A percentile compares a stretch with the other conserved stretches of the same genome.
Evolutionary conservation across 1,140 invertebrate species (phyloP).

Genomic region (Zaprionus camerounensis): DNA sequence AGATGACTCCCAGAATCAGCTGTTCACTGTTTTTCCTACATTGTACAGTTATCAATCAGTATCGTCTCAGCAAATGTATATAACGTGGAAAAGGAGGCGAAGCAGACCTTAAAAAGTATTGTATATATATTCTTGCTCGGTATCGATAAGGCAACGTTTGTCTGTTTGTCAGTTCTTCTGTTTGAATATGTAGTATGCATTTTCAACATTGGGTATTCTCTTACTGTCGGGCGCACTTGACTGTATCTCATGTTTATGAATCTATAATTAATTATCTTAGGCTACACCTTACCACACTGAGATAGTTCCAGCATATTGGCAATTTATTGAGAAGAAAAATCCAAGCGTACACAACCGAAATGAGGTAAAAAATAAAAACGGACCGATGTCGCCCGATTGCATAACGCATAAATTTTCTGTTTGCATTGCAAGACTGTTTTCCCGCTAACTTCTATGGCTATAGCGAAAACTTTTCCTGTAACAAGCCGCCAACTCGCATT

Average conservation of each 20-base stretch:
- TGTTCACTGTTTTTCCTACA: too few species aligned
- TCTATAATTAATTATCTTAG: not conserved
- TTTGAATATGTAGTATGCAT: not conserved
- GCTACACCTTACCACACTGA: not conserved
- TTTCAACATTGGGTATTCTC: not conserved
- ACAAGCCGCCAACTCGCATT: slow-evolving; percentile 69
- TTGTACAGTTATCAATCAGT: too few species aligned
- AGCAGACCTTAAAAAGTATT: too few species aligned
- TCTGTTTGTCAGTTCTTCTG: too few species aligned
- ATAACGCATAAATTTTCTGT: slow-evolving; percentile 71
- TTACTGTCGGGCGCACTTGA: not conserved
- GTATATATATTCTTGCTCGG: too few species aligned
- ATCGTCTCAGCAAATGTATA: too few species aligned
- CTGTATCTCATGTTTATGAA: not conserved
- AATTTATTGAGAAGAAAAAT: not conserved
- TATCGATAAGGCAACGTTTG: too few species aligned
- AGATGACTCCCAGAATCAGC: too few species aligned
- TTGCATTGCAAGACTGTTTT: not conserved
- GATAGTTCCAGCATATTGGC: not conserved
- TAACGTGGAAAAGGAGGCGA: too few species aligned
- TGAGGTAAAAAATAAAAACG: not conserved
- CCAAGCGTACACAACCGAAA: slow-evolving; percentile 37
- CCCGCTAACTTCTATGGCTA: not conserved
- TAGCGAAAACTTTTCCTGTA: slow-evolving; percentile 62
- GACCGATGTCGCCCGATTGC: slow-evolving; percentile 51